Base-by-base conservation (phyloP, 1,140 invertebrate genomes). In the Musca vetustissima region DNA sequence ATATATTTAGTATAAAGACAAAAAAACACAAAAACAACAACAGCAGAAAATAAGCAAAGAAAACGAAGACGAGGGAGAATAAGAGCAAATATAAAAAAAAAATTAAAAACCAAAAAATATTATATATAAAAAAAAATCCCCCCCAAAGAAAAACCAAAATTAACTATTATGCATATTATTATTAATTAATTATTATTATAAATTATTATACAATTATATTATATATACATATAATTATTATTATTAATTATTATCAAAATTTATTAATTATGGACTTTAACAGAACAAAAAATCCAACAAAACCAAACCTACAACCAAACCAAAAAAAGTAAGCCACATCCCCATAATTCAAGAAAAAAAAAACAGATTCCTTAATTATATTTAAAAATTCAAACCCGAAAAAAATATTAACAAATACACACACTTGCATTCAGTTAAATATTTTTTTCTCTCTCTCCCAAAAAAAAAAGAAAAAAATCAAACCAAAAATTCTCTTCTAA, bases 191-290 rank as follows among this genome's bases (percentile, higher is more conserved):
- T 36, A 55, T 68, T 65, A 65, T 53, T 49, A 69, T 57, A 49
- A 49, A 59, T 69, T 68, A 68, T 68, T 68, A 68, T 43, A 52
- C 52, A 21, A 68, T 61, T 61, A 61, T 48, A 64, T 64, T 69
- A 65, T 53, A 64, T 69, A 50, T 24, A 61, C 32, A 61, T 69
- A n/a, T 64, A 50, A 69, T 69, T 61, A 64, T 69, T 55, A 65
- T 65, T 52, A 61, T 69, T 64, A 50, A 69, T 69, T 61, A 64
- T 69, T 55, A 65, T 65, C 17, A 55, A 69, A 64, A 47, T 55
- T 36, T 52, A 69, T 36, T 55, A 69, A 43, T 59, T 57, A 68
- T 53, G 49, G 49, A 64, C 22, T 43, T 55, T 64, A 48, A 9
- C 19, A 53, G 3, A 52, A 52, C 9, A 65, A 28, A n/a, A n/a